Conservation (phyloP, 2,113 vertebrate genomes). For the Phoxinus phoxinus region DNA sequence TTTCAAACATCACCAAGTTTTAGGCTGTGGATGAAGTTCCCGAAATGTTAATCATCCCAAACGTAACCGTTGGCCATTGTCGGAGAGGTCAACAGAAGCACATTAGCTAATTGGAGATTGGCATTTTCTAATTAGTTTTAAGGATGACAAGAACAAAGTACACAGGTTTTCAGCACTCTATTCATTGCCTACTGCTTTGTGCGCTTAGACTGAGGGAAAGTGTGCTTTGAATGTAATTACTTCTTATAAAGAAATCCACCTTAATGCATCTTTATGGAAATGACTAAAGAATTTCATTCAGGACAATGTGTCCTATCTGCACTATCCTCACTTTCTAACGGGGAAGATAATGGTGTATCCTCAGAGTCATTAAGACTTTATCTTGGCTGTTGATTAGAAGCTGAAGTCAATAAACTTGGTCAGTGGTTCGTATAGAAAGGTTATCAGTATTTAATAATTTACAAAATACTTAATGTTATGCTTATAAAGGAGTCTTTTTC, state of each 20-base stretch:
- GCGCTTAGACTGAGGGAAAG: conserved; percentile 28
- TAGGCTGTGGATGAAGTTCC: conserved; percentile 74
- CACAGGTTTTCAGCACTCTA: conserved; percentile 54
- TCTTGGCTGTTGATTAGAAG: conserved; percentile 18
- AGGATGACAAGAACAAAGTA: conserved; percentile 61
- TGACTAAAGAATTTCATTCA: conserved; percentile 36
- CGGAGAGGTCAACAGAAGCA: conserved; percentile 71
- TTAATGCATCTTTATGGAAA: conserved; percentile 54
- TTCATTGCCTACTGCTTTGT: conserved; percentile 58
- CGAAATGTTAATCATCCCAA: conserved; percentile 85
- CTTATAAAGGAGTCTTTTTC: not conserved
- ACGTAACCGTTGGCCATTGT: conserved; percentile 78
- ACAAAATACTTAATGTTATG: not conserved
- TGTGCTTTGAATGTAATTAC: conserved; percentile 51
- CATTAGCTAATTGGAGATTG: conserved; percentile 64
- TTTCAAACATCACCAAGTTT: conserved; percentile 62
- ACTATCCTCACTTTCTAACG: not conserved
- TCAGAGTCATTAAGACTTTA: conserved; percentile 51
- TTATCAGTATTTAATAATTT: conserved; percentile 49
- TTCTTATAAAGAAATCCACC: conserved; percentile 54
- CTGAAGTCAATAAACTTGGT: conserved; percentile 47
- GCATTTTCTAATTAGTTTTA: conserved; percentile 62
- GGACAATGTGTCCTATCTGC: conserved; percentile 50
- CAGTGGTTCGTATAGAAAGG: conserved; percentile 48
- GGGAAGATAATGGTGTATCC: conserved; percentile 43